Evolutionary conservation across 2,797 vertebrate genomes (phyloP).

Genomic region (Valencia hispanica): DNA sequence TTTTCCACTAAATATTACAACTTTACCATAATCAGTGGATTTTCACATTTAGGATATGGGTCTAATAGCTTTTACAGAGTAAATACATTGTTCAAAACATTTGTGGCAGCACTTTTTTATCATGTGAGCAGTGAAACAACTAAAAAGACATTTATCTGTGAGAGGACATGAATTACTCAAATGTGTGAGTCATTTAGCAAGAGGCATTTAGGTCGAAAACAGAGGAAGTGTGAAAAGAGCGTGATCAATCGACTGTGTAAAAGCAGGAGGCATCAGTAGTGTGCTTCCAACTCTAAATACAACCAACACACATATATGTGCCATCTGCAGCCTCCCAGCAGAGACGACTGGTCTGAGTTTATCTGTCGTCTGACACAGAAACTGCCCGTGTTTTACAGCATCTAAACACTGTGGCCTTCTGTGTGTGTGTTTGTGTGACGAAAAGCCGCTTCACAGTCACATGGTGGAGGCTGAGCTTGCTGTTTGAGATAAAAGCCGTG

Average conservation of each 20-base stretch:
- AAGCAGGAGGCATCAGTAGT: conserved; percentile 52
- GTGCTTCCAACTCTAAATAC: conserved; percentile 25
- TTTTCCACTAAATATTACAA: background rate
- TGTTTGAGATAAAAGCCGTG: conserved; percentile 5
- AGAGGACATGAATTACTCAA: conserved; percentile 8
- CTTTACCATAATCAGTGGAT: background rate
- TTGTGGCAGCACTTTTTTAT: background rate
- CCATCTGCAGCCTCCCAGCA: conserved; percentile 68
- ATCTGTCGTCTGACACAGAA: conserved; percentile 43
- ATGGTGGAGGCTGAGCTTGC: conserved; percentile 2
- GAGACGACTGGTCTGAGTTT: conserved; percentile 51
- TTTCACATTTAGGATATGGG: background rate
- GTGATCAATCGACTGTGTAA: conserved; percentile 36
- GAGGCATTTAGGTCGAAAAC: conserved; percentile 32
- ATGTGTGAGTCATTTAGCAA: conserved; percentile 20
- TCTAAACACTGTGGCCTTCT: conserved; percentile 31
- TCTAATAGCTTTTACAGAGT: background rate
- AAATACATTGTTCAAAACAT: background rate
- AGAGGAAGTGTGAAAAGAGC: conserved; percentile 57
- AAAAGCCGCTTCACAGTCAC: conserved; percentile 22
- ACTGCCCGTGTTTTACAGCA: conserved; percentile 32
- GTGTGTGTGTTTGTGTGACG: conserved; percentile 18
- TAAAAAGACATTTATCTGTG: conserved; percentile 8
- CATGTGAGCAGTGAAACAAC: conserved; percentile 11
- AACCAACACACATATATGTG: conserved; percentile 13